A percentile compares a stretch with the other conserved stretches of the same genome.
Evolutionary conservation across 2,888 invertebrate species (phyloP).

Genomic region (Charanyca ferruginea): DNA sequence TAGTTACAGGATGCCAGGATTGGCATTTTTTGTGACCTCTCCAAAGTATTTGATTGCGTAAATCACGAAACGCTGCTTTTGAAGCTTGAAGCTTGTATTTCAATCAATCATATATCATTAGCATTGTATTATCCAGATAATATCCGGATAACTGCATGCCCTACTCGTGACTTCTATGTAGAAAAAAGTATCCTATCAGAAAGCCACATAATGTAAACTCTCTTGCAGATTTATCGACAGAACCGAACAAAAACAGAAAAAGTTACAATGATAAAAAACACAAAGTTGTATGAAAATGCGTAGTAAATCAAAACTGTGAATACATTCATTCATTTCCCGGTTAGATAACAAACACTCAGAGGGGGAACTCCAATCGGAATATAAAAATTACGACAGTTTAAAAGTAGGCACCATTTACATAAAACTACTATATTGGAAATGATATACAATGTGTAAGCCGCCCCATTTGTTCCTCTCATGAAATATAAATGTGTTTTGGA

Average conservation of each 20-base stretch:
- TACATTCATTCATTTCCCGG: constrained; percentile 86
- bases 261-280: constrained; percentile 63
- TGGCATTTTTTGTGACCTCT: too few relatives aligned
- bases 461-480: constrained; percentile 82
- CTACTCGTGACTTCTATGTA: neutral
- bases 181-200: neutral
- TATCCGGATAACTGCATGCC: too few relatives aligned
- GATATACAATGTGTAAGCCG: constrained; percentile 79
- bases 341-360: constrained; percentile 87
- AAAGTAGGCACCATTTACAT: constrained; percentile 90
- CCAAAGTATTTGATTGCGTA: too few relatives aligned
- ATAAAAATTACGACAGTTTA: constrained; percentile 91
- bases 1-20: too few relatives aligned
- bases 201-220: constrained; percentile 21
- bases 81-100: too few relatives aligned
- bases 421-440: constrained; percentile 89
- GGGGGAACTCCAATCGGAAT: constrained; percentile 89
- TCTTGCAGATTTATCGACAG: constrained; percentile 46
- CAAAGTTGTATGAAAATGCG: constrained; percentile 76
- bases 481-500: constrained; percentile 71
- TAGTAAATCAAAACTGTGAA: constrained; percentile 86
- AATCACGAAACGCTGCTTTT: too few relatives aligned
- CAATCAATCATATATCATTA: too few relatives aligned
- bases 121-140: too few relatives aligned
- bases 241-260: constrained; percentile 62